Evolutionary conservation across 2,797 vertebrate species (phyloP), one percentile per base, ranked within the genome.

Genomic region (Parauchenoglanis punctatus): DNA sequence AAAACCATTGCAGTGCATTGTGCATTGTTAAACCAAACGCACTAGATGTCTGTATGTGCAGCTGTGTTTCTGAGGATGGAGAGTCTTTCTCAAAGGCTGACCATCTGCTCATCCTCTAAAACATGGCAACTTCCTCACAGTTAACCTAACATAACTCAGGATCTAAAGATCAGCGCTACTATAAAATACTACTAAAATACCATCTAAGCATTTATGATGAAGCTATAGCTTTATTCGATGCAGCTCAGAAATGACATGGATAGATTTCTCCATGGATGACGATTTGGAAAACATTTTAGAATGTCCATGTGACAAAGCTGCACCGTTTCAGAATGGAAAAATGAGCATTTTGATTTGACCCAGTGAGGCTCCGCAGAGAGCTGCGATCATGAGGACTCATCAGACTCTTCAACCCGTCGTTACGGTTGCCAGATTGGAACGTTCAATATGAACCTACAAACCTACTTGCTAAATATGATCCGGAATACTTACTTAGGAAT

Each of bases 341-440:
- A 13, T 28, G 35, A 5, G 15, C n/a, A 78, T 56, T 78, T 78
- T 56, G 76, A 52, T 78, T 58, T 35, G 28, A 56, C 76, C 52
- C 52, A 20, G 17, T 35, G 52, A 28, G 11, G 56, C 31, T 25
- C 31, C 20, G 10, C 18, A 35, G 31, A 54, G 75, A 18, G 25
- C 75, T 54, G n/a, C 6, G 49, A 40, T 17, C 6, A 11, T n/a
- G 40, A n/a, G 80, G 13, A 63, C 85, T 80, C 58, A 89, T 91
- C 85, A 86, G 87, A 86, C 90, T 78, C 65, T 65, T 65, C 63
- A 86, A 23, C 49, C 54, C 0, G 44, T 81, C 49, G 63, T 52
- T 61, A 40, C 59, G 89, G 81, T 87, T 88, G 77, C 86, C 73
- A 86, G 75, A 84, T 90, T 91, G 88, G 78, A 46, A 65, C 12